Percentiles rank a stretch among this genome's conserved stretches.
Conservation (phyloP, 92 coral and sea anemone species). For the Bergia sp. region DNA sequence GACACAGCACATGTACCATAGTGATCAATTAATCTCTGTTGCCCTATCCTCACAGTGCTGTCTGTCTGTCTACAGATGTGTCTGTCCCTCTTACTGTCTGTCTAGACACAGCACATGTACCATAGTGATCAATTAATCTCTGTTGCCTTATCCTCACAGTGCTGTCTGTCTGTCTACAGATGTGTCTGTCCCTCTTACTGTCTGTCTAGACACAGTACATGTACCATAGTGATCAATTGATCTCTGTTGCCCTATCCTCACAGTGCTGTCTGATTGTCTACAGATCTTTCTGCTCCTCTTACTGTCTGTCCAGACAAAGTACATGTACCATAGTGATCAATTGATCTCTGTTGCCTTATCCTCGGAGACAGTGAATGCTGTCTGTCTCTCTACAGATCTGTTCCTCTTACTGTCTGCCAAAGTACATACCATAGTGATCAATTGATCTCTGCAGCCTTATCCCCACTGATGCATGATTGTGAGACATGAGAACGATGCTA, state of each 20-base stretch:
- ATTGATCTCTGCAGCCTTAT: slow-evolving; percentile 71
- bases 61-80: too few species aligned
- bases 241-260: slow-evolving; percentile 59
- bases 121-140: slow-evolving; percentile 42
- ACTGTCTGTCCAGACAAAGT: background rate
- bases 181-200: background rate
- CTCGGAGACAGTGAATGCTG: slow-evolving; percentile 23
- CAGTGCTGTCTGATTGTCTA: background rate
- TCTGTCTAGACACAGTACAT: background rate
- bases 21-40: slow-evolving; percentile 58
- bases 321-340: background rate
- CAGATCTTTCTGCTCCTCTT: too few species aligned
- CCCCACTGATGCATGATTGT: slow-evolving; percentile 71
- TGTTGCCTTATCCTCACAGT: too few species aligned
- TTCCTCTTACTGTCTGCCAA: background rate
- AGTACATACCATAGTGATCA: slow-evolving; percentile 55
- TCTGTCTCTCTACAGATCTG: background rate
- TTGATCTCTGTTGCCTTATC: slow-evolving; percentile 61
- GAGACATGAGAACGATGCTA: slow-evolving; percentile 65
- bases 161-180: too few species aligned
- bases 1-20: slow-evolving; percentile 29
- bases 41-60: slow-evolving; percentile 47
- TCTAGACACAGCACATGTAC: slow-evolving; percentile 11
- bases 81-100: background rate
- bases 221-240: slow-evolving; percentile 60